Evolutionary conservation across 1,140 invertebrate genomes (phyloP).

Genomic region (Penaeus vannamei): DNA sequence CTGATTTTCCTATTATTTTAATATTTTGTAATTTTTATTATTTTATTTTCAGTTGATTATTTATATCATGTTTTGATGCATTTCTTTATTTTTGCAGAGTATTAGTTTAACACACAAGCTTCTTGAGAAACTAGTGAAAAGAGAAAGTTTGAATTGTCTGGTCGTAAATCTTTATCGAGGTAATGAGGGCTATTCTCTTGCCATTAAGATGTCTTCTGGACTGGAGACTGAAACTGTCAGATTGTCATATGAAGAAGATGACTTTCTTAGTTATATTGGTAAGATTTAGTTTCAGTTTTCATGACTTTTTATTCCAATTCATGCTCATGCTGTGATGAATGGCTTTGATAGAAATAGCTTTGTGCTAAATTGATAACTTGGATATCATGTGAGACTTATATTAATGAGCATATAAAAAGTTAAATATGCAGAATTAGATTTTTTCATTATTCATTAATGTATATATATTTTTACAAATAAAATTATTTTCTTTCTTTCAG

Average conservation of each 20-base stretch:
- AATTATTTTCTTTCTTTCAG: no score
- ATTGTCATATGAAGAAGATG: constrained; percentile 74
- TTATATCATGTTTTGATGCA: background rate
- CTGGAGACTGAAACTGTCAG: constrained; percentile 73
- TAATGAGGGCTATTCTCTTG: constrained; percentile 92
- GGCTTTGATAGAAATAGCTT: background rate
- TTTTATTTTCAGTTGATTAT: background rate
- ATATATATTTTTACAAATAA: background rate
- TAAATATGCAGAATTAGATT: background rate
- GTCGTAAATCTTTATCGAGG: constrained; percentile 92
- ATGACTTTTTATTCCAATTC: background rate
- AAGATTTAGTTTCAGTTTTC: constrained; percentile 19
- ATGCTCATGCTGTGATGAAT: background rate
- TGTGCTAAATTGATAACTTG: background rate
- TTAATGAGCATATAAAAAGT: no score
- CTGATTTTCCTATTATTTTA: background rate
- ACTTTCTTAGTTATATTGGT: constrained; percentile 80
- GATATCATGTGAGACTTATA: no score
- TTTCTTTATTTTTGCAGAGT: constrained; percentile 69
- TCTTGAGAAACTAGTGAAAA: constrained; percentile 86
- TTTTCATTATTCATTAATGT: background rate
- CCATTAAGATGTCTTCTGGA: constrained; percentile 77
- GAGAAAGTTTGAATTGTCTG: constrained; percentile 88
- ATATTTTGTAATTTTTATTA: background rate
- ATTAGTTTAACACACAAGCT: constrained; percentile 84